Percentiles rank a stretch among this genome's conserved stretches.
phyloP scores from a whole-genome alignment of 2,888 invertebrate species.

The Dryadula phaetusa region DNA sequence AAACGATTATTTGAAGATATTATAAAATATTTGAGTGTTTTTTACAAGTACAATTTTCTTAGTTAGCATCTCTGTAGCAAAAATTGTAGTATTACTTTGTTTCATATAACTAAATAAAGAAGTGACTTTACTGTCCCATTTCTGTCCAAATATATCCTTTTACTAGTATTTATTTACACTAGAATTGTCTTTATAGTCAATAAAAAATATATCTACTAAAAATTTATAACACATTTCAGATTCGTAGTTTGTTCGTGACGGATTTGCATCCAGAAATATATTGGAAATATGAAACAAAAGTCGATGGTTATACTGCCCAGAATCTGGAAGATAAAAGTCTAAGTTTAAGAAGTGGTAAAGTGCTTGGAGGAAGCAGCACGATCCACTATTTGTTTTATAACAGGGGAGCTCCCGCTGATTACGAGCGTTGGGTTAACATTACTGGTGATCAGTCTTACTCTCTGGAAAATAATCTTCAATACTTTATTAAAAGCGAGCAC shows the following conservation, averaged over 20 bases:
- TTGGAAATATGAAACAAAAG: conserved; percentile 32
- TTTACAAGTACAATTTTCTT: too few species aligned
- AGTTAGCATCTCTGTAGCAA: too few species aligned
- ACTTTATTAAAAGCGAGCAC: conserved; percentile 77
- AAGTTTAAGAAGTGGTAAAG: conserved; percentile 79
- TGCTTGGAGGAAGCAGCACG: conserved; percentile 82
- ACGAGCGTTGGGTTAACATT: conserved; percentile 71
- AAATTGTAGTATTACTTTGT: too few species aligned
- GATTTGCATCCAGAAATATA: conserved; percentile 33
- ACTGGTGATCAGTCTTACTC: conserved; percentile 79
- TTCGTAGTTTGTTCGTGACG: conserved; percentile 29
- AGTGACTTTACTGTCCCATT: too few species aligned
- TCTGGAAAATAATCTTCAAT: conserved; percentile 75
- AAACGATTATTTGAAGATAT: too few species aligned
- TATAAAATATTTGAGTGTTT: too few species aligned
- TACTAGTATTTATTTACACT: too few species aligned
- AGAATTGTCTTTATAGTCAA: too few species aligned
- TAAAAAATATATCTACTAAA: too few species aligned
- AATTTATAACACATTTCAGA: too few species aligned
- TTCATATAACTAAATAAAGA: too few species aligned
- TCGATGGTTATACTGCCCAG: conserved; percentile 69
- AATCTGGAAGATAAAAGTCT: conserved; percentile 57
- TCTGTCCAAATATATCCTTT: too few species aligned
- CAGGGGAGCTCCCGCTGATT: conserved; percentile 74
- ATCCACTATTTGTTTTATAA: conserved; percentile 81